Conservation (phyloP, 2,113 vertebrate genomes). For the Poeciliopsis turrubarensis region DNA sequence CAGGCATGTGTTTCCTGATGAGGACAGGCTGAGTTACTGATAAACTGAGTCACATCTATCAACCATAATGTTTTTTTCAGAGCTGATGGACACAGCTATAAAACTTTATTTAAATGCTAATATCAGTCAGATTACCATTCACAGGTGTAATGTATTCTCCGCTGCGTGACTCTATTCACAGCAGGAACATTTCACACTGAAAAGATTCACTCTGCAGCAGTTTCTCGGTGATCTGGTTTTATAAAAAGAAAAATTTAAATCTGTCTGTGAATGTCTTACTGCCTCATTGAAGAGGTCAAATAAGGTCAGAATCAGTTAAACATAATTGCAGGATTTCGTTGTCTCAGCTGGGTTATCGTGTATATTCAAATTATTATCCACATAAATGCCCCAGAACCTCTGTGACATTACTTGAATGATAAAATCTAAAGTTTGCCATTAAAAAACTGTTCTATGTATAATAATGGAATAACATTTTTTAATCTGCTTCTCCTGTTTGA, state of each 20-base stretch:
- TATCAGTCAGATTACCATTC: slow-evolving; percentile 56
- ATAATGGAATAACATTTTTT: not conserved
- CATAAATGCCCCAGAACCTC: slow-evolving; percentile 3
- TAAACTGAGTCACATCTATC: slow-evolving; percentile 61
- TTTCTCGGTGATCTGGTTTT: slow-evolving; percentile 6
- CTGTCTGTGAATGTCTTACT: slow-evolving; percentile 8
- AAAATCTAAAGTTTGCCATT: not conserved
- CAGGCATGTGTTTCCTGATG: not conserved
- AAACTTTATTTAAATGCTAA: slow-evolving; percentile 77
- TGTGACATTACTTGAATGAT: not conserved
- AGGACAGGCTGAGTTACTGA: slow-evolving; percentile 24
- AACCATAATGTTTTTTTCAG: slow-evolving; percentile 50
- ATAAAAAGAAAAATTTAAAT: slow-evolving; percentile 18
- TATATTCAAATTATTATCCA: slow-evolving; percentile 6
- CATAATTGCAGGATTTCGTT: not conserved
- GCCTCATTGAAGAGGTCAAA: slow-evolving; percentile 10
- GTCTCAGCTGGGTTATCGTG: not conserved
- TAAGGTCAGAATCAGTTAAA: slow-evolving; percentile 4
- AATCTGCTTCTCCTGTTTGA: not conserved
- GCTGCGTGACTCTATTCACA: slow-evolving; percentile 42
- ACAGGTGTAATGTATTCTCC: slow-evolving; percentile 23
- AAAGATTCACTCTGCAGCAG: slow-evolving; percentile 21
- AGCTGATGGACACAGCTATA: slow-evolving; percentile 26
- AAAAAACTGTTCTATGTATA: not conserved
- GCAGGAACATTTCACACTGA: slow-evolving; percentile 35